Conservation (phyloP, 1,140 invertebrate species). For the Macrobrachium nipponense region DNA sequence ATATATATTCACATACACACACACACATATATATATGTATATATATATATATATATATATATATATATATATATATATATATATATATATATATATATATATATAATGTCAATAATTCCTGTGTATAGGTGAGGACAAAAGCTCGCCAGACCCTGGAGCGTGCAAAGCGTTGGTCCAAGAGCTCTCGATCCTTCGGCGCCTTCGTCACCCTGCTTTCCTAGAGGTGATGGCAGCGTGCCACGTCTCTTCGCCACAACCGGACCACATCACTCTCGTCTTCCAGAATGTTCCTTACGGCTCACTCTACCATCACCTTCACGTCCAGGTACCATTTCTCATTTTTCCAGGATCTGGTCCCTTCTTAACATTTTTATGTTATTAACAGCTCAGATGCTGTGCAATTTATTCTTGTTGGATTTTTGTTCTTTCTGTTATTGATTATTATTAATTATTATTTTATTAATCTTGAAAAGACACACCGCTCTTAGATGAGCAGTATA, state of each 20-base stretch:
- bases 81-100: background rate
- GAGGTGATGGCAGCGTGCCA: conserved; percentile 70
- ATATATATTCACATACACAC: too few relatives aligned
- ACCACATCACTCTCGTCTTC: conserved; percentile 69
- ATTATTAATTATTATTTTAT: conserved; percentile 46
- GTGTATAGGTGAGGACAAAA: too few relatives aligned
- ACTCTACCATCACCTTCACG: conserved; percentile 67
- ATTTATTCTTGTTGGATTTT: too few relatives aligned
- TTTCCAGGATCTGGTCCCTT: background rate
- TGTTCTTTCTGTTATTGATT: too few relatives aligned
- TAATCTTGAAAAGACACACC: background rate
- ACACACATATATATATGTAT: too few relatives aligned
- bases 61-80: too few relatives aligned
- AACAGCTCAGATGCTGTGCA: too few relatives aligned
- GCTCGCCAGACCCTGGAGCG: conserved; percentile 12
- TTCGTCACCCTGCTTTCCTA: conserved; percentile 69
- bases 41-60: too few relatives aligned
- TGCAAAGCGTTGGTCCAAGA: conserved; percentile 65
- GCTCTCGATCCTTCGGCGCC: conserved; percentile 66
- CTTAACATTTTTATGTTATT: conserved; percentile 25
- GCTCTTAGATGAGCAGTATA: too few relatives aligned
- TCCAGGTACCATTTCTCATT: conserved; percentile 47
- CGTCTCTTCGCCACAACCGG: conserved; percentile 65
- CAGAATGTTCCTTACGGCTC: conserved; percentile 69
- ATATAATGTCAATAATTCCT: too few relatives aligned